Evolutionary conservation across 2,113 vertebrate genomes (phyloP).

Genomic region (Lagopus muta): DNA sequence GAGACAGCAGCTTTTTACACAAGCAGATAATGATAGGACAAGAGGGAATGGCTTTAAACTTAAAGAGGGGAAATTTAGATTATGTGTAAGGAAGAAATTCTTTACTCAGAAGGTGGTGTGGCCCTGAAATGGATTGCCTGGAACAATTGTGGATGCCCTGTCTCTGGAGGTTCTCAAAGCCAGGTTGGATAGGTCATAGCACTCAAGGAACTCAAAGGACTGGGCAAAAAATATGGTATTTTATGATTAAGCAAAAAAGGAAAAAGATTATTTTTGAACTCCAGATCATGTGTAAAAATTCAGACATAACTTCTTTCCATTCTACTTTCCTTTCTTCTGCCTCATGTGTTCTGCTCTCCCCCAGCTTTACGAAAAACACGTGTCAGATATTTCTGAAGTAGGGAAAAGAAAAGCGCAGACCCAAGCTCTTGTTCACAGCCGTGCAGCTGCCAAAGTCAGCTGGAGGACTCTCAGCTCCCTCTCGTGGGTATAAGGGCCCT

Average conservation of each 20-base stretch:
- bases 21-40: too few species aligned
- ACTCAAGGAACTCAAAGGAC: background rate
- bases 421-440: background rate
- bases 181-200: background rate
- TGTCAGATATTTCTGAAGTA: background rate
- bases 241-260: background rate
- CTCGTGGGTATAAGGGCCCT: conserved; percentile 27
- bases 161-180: too few species aligned
- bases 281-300: background rate
- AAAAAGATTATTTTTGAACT: background rate
- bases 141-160: too few species aligned
- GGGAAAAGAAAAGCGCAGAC: background rate
- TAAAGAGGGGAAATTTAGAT: too few species aligned
- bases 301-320: background rate
- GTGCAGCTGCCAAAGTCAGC: background rate
- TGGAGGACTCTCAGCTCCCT: conserved; percentile 43
- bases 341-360: background rate
- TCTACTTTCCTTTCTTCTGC: background rate
- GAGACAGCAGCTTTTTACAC: too few species aligned
- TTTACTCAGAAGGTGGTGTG: too few species aligned
- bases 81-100: too few species aligned
- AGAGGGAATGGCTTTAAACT: too few species aligned
- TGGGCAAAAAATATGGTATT: background rate
- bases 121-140: too few species aligned
- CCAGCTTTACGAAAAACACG: background rate